Base-by-base conservation (phyloP, 2,888 invertebrate genomes). In the Drosophila macrospina region DNA sequence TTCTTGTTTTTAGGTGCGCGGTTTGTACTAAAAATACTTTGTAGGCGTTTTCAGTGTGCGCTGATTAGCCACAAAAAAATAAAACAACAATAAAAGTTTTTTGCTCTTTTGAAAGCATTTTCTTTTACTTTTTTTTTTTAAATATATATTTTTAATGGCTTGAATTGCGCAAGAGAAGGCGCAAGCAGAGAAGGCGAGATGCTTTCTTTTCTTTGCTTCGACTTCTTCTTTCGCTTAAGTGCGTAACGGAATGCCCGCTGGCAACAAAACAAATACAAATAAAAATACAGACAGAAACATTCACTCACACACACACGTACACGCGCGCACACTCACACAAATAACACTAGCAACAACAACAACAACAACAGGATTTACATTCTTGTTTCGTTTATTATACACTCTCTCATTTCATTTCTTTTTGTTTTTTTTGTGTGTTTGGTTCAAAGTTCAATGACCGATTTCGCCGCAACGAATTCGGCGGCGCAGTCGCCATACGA, bases 361-460 rank as follows among this genome's bases (percentile, higher is more conserved):
- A 36, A 28, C 54, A 42, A 30, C 30, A 45, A 11, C 15, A 48
- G 30, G 37, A 77, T 74, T 77, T 56, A 72, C 59, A 77, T 77
- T 63, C 69, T 78, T 45, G 57, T 61, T 48, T 44, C 60, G 64
- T 56, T 59, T 65, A 61, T 78, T 69, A 37, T 50, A 54, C 45
- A 36, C 60, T 41, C 54, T 52, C 52, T 24, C 20, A 15, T 11
- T 28, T 26, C 15, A 39, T 13, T 30, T 36, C 60, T 55, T 24
- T 39, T 65, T 24, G 34, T 50, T 47, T 16, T 41, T 20, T 47
- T 26, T 20, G 54, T 60, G 67, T 54, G 57, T 64, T 76, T 82
- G 81, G 85, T 88, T 88, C 88, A 88, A 84, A 85, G 85, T 78
- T 85, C 85, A 88, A 77, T 85, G 88, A 85, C 88, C 85, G 88